Evolutionary conservation across 2,888 invertebrate genomes (phyloP).

Genomic region (Epinotia ramella): DNA sequence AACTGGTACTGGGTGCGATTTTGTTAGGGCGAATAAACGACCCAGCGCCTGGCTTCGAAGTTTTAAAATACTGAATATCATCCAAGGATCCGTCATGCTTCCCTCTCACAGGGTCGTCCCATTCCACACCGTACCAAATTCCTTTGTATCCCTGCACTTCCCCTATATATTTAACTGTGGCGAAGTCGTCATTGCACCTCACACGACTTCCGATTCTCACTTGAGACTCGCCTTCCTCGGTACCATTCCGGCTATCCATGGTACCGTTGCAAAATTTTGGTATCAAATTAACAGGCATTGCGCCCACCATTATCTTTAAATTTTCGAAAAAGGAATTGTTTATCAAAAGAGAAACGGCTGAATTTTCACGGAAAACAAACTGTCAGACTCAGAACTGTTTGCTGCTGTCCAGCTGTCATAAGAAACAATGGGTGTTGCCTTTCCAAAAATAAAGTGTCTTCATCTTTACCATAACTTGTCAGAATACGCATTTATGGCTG

Average conservation of each 20-base stretch:
- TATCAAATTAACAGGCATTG: constrained; percentile 83
- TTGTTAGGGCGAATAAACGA: constrained; percentile 95
- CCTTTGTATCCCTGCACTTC: constrained; percentile 89
- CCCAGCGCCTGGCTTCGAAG: constrained; percentile 91
- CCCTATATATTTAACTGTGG: constrained; percentile 90
- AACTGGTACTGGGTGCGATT: constrained; percentile 89
- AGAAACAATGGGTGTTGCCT: constrained; percentile 44
- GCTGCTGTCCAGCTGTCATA: constrained; percentile 60
- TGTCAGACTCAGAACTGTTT: constrained; percentile 37
- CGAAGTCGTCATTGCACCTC: constrained; percentile 76
- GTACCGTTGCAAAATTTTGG: constrained; percentile 83
- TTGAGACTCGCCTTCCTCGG: constrained; percentile 75
- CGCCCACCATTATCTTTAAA: constrained; percentile 82
- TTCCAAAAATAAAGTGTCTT: background rate
- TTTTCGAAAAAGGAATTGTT: constrained; percentile 80
- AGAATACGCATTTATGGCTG: background rate
- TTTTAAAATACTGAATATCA: constrained; percentile 92
- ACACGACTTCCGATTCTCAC: constrained; percentile 79
- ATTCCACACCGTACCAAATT: constrained; percentile 97
- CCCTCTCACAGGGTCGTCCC: constrained; percentile 95
- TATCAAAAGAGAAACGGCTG: constrained; percentile 77
- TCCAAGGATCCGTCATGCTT: constrained; percentile 96
- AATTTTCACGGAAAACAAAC: constrained; percentile 62
- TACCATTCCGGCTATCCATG: constrained; percentile 82
- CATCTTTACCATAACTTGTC: background rate